A percentile compares a stretch with the other conserved stretches of the same genome.
Conservation (phyloP, 2,797 vertebrate species). For the Austrolebias charrua region DNA sequence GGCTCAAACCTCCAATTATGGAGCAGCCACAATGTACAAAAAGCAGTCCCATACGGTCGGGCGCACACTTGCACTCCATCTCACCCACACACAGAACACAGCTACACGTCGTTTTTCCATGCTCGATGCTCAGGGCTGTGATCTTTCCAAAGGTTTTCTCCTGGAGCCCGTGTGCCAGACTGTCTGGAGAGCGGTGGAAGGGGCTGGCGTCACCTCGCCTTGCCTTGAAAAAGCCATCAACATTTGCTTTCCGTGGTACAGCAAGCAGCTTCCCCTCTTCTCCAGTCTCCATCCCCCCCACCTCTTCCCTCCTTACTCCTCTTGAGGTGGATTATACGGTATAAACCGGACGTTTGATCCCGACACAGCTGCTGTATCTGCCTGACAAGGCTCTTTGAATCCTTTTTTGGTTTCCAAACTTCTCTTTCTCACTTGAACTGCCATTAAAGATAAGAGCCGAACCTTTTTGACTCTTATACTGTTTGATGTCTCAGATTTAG, state of each 20-base stretch:
- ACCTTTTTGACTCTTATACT: slow-evolving; percentile 30
- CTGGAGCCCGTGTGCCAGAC: slow-evolving; percentile 69
- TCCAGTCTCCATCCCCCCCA: background rate
- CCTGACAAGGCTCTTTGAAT: slow-evolving; percentile 63
- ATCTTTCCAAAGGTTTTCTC: slow-evolving; percentile 72
- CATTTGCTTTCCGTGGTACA: slow-evolving; percentile 60
- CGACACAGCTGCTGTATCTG: slow-evolving; percentile 38
- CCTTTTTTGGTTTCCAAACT: slow-evolving; percentile 30
- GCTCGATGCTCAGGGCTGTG: slow-evolving; percentile 65
- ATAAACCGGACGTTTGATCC: slow-evolving; percentile 74
- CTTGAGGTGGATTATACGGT: slow-evolving; percentile 60
- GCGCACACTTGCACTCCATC: slow-evolving; percentile 1
- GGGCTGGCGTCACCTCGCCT: slow-evolving; percentile 49
- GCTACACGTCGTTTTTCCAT: slow-evolving; percentile 46
- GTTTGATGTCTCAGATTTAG: slow-evolving; percentile 41
- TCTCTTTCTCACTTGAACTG: slow-evolving; percentile 30
- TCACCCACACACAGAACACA: slow-evolving; percentile 23
- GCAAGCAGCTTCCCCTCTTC: slow-evolving; percentile 29
- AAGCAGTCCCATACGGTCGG: slow-evolving; percentile 43
- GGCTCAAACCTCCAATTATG: slow-evolving; percentile 55
- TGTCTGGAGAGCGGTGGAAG: slow-evolving; percentile 66
- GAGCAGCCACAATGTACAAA: slow-evolving; percentile 34
- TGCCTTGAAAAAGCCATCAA: slow-evolving; percentile 53
- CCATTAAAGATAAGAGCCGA: slow-evolving; percentile 48
- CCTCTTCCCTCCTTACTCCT: slow-evolving; percentile 15